Conservation (phyloP, 2,888 invertebrate genomes). For the Lordiphosa andalusiaca region DNA sequence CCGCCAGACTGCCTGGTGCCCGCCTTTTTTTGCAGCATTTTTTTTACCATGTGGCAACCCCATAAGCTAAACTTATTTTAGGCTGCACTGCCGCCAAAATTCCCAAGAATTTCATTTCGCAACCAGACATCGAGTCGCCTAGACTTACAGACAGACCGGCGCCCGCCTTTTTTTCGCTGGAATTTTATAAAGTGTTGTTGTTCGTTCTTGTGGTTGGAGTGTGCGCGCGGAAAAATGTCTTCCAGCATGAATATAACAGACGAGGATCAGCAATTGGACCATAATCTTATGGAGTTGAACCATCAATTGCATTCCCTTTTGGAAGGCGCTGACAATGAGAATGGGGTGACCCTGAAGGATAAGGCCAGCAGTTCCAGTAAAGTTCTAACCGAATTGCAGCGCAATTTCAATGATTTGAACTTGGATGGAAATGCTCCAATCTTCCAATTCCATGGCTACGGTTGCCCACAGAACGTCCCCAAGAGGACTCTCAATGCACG, state of each 20-base stretch:
- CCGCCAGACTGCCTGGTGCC: slow-evolving; percentile 33
- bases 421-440: slow-evolving; percentile 23
- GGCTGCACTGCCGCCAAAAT: too few species aligned
- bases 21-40: slow-evolving; percentile 2
- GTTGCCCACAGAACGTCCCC: slow-evolving; percentile 20
- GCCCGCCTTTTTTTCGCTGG: slow-evolving; percentile 19
- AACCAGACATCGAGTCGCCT: background rate
- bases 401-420: slow-evolving; percentile 14
- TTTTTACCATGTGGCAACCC: too few species aligned
- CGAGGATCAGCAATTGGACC: slow-evolving; percentile 27
- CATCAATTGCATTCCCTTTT: slow-evolving; percentile 33
- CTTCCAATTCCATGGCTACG: slow-evolving; percentile 51
- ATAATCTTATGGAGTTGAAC: slow-evolving; percentile 32
- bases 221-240: background rate
- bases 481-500: slow-evolving; percentile 3
- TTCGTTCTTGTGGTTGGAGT: background rate
- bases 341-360: too few species aligned
- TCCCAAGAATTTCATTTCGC: too few species aligned
- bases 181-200: background rate
- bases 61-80: too few species aligned
- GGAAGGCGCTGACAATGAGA: slow-evolving; percentile 26
- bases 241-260: slow-evolving; percentile 6
- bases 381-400: slow-evolving; percentile 26
- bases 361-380: background rate
- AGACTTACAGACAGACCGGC: slow-evolving; percentile 28